phyloP scores from a whole-genome alignment of 2,888 invertebrate genomes.

The Drosophila nigricruria region DNA sequence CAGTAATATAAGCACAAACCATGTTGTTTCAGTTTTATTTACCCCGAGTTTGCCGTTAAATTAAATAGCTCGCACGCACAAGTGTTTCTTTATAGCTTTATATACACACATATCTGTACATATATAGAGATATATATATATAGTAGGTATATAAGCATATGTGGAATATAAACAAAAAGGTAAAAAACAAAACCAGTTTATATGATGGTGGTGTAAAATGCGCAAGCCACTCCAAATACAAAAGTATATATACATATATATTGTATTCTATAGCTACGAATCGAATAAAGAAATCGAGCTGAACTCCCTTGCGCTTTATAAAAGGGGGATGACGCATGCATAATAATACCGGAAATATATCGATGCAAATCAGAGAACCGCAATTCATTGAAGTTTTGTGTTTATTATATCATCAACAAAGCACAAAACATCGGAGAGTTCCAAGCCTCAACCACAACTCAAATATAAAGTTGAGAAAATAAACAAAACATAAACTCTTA shows the following conservation, averaged over 20 bases:
- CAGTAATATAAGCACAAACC: slow-evolving; percentile 22
- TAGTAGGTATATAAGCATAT: slow-evolving; percentile 52
- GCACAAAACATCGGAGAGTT: slow-evolving; percentile 22
- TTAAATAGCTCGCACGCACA: slow-evolving; percentile 70
- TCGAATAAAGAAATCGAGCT: slow-evolving; percentile 33
- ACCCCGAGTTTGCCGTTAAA: slow-evolving; percentile 66
- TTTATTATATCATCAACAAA: slow-evolving; percentile 30
- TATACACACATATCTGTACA: slow-evolving; percentile 39
- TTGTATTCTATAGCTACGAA: slow-evolving; percentile 22
- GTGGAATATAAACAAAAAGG: slow-evolving; percentile 52
- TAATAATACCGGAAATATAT: slow-evolving; percentile 51
- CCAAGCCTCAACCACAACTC: slow-evolving; percentile 18
- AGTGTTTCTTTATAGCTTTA: slow-evolving; percentile 73
- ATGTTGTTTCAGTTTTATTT: slow-evolving; percentile 77
- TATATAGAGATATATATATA: background rate
- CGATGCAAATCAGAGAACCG: slow-evolving; percentile 49
- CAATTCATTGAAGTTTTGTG: slow-evolving; percentile 51
- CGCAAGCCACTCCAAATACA: slow-evolving; percentile 39
- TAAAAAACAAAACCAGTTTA: slow-evolving; percentile 47
- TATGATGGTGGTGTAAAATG: slow-evolving; percentile 49
- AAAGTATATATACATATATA: slow-evolving; percentile 5
- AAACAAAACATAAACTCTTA: slow-evolving; percentile 35
- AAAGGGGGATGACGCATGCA: slow-evolving; percentile 58
- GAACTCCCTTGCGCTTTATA: slow-evolving; percentile 31
- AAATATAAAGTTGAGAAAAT: slow-evolving; percentile 24